phyloP scores from a whole-genome alignment of 2,797 vertebrate species.

The Rhabdomys pumilio region DNA sequence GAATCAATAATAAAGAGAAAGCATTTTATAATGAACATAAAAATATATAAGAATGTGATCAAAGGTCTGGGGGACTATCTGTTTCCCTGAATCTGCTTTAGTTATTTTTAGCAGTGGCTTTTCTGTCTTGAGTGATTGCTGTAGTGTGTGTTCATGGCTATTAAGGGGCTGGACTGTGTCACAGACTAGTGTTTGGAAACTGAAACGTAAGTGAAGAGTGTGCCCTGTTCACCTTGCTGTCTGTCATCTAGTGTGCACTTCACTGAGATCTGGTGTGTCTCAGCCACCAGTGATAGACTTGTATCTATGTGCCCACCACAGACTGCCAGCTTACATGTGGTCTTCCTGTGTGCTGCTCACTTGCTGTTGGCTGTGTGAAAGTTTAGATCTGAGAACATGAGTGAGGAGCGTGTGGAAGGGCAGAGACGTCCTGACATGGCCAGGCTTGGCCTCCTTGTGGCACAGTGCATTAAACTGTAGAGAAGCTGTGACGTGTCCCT shows the following conservation, averaged over 20 bases:
- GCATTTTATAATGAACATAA: conserved; percentile 63
- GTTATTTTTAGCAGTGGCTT: conserved; percentile 48
- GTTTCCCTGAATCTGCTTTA: conserved; percentile 45
- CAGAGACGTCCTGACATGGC: neutral
- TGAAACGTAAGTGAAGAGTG: neutral
- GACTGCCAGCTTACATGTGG: neutral
- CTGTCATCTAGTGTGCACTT: neutral
- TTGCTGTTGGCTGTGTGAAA: neutral
- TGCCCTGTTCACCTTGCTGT: neutral
- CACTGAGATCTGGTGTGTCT: neutral
- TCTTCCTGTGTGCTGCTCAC: neutral
- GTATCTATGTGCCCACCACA: neutral
- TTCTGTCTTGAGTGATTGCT: neutral
- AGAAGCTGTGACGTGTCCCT: neutral
- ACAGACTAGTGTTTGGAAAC: conserved; percentile 23
- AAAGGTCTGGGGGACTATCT: conserved; percentile 52
- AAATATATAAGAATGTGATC: conserved; percentile 43
- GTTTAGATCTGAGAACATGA: neutral
- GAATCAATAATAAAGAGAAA: conserved; percentile 65
- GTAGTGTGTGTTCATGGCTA: neutral
- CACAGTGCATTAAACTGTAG: neutral
- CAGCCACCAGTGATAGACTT: neutral
- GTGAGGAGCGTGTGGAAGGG: neutral
- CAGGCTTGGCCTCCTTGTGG: fast-evolving
- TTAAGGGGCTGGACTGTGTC: neutral